phyloP scores from a whole-genome alignment of 2,113 vertebrate species.

The Deroptyus accipitrinus region DNA sequence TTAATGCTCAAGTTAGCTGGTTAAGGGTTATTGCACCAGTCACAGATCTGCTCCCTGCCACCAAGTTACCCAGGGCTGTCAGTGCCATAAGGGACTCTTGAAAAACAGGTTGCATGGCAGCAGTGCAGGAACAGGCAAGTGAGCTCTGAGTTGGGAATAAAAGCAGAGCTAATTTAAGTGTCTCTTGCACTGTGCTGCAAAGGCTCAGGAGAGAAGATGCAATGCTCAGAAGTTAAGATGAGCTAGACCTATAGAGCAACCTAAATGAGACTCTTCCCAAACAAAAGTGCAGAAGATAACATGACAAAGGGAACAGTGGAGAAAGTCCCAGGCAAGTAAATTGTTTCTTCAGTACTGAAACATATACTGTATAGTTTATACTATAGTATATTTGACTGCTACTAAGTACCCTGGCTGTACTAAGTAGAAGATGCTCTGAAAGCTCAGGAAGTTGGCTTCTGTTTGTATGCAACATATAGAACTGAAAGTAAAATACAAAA shows the following conservation, averaged over 20 bases:
- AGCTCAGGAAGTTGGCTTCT: neutral
- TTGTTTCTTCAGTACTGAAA: neutral
- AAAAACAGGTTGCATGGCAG: neutral
- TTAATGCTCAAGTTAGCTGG: neutral
- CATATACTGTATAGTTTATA: fast-evolving
- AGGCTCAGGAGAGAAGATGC: neutral
- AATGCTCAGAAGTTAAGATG: neutral
- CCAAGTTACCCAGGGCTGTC: neutral
- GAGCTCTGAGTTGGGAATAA: neutral
- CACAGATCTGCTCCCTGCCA: neutral
- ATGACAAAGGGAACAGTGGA: neutral
- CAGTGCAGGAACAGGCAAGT: neutral
- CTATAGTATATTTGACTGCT: neutral
- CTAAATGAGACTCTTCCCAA: neutral
- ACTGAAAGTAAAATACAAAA: neutral
- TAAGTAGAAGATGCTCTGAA: neutral
- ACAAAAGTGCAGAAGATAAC: fast-evolving
- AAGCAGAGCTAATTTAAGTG: neutral
- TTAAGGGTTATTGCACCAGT: neutral
- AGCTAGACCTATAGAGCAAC: neutral
- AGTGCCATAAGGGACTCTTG: neutral
- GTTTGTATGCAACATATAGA: neutral
- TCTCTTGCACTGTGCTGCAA: neutral
- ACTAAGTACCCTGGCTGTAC: fast-evolving
- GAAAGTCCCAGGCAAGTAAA: neutral